Base-by-base conservation (phyloP, 2,888 invertebrate species). In the Slavum lentiscoides region DNA sequence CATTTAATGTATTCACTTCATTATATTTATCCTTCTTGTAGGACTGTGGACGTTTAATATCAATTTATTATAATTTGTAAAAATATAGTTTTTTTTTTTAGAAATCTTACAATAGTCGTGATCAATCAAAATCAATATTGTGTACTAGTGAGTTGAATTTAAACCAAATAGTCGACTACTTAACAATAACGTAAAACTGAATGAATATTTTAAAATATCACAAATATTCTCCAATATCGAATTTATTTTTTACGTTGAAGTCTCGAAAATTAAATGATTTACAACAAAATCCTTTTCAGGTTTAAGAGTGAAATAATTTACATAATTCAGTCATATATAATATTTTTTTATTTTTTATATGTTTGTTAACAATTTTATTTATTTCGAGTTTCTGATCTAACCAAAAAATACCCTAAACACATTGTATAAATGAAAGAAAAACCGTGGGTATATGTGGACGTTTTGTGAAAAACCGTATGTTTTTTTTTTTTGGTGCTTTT, bases 391-490 rank as follows among this genome's bases (percentile, higher is more conserved):
- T 72, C 64, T 30, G 55, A 77, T 72, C 70, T 80, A 72, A 72
- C 64, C 62, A 58, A 72, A 76, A 69, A 66, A 55, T 66, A 58
- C 80, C 70, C 70, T 49, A 64, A 70, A 80, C 39, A 64, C 77
- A 70, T 80, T 80, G 77, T 77, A 69, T 77, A 62, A 70, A 80
- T 61, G 64, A 80, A 80, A 80, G 61, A 30, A 72, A 64, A 80
- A 80, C 64, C 66, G 58, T 72, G 62, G n/a, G 64, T 75, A 30
- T 62, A 62, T 58, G 58, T 55, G 80, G 68, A 80, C 72, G 19
- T 80, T 30, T 80, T 58, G 64, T 53, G 64, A 80, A 80, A 80
- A 80, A 66, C 80, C 80, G 39, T 80, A 80, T 72, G 80, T 80
- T 72, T 62, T 30, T 30, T n/a, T 30, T 30, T 30, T 80, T 64